Evolutionary conservation across 1,140 invertebrate genomes (phyloP).

Genomic region (Bilobella aurantiaca): DNA sequence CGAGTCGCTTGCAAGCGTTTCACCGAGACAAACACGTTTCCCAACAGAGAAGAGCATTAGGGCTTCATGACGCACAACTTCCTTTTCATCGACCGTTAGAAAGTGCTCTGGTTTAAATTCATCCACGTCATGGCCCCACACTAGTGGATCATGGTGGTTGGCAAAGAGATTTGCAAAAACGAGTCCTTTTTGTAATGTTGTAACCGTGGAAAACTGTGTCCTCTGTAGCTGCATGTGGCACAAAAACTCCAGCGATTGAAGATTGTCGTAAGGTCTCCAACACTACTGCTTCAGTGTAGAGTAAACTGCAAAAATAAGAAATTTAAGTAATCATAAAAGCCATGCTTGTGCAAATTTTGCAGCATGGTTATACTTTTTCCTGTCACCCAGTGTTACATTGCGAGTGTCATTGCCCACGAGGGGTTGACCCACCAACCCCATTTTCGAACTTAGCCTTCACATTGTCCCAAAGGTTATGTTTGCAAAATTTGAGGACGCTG

Average conservation of each 20-base stretch:
- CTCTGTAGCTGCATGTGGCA: neutral
- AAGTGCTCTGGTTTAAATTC: slow-evolving; percentile 5
- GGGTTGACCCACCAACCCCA: no score
- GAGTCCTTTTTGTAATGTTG: neutral
- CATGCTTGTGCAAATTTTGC: neutral
- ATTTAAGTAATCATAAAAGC: neutral
- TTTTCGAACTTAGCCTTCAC: no score
- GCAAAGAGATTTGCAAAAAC: slow-evolving; percentile 10
- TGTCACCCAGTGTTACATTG: neutral
- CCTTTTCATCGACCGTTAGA: neutral
- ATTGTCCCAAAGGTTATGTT: no score
- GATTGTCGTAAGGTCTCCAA: no score
- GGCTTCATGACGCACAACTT: neutral
- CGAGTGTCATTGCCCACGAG: no score
- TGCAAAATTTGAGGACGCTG: no score
- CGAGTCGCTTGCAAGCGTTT: neutral
- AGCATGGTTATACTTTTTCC: neutral
- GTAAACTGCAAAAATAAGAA: neutral
- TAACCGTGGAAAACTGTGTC: no score
- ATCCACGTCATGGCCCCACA: slow-evolving; percentile 1
- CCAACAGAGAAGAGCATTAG: slow-evolving; percentile 4
- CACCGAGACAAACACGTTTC: slow-evolving; percentile 1
- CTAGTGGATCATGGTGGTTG: neutral
- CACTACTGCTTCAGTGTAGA: no score
- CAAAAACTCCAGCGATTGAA: neutral